phyloP scores from a whole-genome alignment of 2,888 invertebrate genomes.

The Orchesellides sinensis region DNA sequence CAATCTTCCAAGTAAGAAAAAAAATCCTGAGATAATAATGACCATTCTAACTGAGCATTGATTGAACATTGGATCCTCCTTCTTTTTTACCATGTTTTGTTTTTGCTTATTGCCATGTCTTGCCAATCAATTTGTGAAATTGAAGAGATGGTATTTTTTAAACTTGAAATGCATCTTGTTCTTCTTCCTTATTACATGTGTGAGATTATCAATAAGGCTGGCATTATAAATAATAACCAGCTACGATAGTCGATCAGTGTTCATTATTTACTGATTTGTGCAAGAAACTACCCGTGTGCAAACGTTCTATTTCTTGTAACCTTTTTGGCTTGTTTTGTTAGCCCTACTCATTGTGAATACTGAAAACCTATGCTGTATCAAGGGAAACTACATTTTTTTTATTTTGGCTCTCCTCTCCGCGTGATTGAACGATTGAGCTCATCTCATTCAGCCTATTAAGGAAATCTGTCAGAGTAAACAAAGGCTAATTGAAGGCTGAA shows the following conservation, averaged over 20 bases:
- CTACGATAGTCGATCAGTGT: neutral
- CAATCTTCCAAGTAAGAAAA: neutral
- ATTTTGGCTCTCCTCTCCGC: neutral
- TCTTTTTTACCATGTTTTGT: neutral
- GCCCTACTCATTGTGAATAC: neutral
- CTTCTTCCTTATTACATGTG: neutral
- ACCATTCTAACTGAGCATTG: neutral
- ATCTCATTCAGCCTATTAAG: constrained; percentile 35
- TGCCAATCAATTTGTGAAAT: constrained; percentile 46
- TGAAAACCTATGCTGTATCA: neutral
- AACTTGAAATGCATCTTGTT: neutral
- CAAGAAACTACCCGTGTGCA: neutral
- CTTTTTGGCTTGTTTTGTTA: neutral
- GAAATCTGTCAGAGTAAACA: constrained; percentile 43
- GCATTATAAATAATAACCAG: neutral
- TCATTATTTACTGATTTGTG: neutral
- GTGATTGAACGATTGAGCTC: constrained; percentile 33
- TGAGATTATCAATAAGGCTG: constrained; percentile 2
- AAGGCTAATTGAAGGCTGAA: constrained; percentile 24
- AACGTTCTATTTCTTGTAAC: neutral
- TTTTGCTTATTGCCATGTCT: no score
- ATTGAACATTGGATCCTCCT: constrained; percentile 16
- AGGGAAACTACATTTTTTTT: neutral
- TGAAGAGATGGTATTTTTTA: neutral
- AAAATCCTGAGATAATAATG: neutral